A percentile compares a stretch with the other conserved stretches of the same genome.
Conservation (phyloP, 2,888 invertebrate species). For the Willowsia nigromaculata region DNA sequence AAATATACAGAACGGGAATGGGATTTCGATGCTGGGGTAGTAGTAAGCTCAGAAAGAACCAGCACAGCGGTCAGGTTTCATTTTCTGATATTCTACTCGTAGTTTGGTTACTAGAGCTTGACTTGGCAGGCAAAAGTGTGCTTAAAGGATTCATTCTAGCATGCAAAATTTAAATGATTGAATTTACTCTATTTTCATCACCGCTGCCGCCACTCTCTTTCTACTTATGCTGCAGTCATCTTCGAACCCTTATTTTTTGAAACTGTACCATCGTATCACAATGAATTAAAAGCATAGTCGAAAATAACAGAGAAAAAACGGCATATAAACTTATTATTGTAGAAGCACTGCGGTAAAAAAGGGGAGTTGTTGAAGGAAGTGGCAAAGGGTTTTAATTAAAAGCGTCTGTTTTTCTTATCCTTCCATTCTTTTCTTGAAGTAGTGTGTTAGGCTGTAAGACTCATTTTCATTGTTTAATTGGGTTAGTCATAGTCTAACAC, state of each 20-base stretch:
- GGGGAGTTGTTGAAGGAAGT: conserved; percentile 24
- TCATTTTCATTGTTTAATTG: conserved; percentile 33
- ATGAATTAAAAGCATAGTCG: neutral
- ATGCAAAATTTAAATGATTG: conserved; percentile 65
- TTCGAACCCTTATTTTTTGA: neutral
- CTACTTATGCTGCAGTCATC: neutral
- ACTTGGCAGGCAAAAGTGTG: conserved; percentile 54
- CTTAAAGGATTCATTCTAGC: conserved; percentile 50
- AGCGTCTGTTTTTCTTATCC: conserved; percentile 24
- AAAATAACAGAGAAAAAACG: neutral
- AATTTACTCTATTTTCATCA: conserved; percentile 52
- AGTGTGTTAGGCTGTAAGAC: neutral
- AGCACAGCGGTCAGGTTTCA: conserved; percentile 36
- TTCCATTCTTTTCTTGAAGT: neutral
- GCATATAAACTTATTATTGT: neutral
- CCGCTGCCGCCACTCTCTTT: neutral
- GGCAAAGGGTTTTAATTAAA: conserved; percentile 46
- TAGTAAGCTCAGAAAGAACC: neutral
- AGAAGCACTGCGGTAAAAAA: conserved; percentile 21
- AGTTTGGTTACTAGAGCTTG: conserved; percentile 36
- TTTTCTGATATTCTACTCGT: conserved; percentile 33
- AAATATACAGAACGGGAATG: neutral
- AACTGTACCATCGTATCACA: neutral
- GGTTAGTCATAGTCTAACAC: neutral
- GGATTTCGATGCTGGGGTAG: neutral